Percentiles rank a stretch among this genome's conserved stretches.
Conservation (phyloP, 2,888 invertebrate species). For the Ophion slaviceki region DNA sequence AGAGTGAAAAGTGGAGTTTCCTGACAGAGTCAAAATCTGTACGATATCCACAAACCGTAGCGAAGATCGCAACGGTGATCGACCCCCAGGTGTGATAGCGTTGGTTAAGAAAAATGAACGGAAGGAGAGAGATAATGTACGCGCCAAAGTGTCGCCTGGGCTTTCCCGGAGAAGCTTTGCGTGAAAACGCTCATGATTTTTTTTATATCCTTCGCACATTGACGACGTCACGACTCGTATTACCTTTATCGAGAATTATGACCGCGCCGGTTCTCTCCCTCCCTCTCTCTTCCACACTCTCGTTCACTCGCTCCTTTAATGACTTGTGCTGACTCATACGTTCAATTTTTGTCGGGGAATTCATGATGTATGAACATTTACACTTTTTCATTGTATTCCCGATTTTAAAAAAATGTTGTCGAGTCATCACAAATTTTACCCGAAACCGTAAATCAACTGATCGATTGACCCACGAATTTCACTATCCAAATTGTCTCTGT, state of each 20-base stretch:
- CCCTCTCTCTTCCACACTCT: not conserved
- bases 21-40: too few species aligned
- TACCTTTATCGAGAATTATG: slow-evolving; percentile 22
- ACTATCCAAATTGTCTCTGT: not conserved
- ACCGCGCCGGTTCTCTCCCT: not conserved
- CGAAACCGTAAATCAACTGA: not conserved
- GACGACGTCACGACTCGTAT: slow-evolving; percentile 28
- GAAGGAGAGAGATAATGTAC: not conserved
- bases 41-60: slow-evolving; percentile 13
- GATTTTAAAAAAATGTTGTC: not conserved
- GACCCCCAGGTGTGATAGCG: slow-evolving; percentile 56
- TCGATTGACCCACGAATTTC: not conserved
- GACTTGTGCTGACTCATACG: slow-evolving; percentile 43
- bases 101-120: slow-evolving; percentile 26
- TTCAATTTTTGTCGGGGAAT: slow-evolving; percentile 8
- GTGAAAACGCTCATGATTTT: slow-evolving; percentile 4
- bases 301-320: slow-evolving; percentile 10
- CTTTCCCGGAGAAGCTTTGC: slow-evolving; percentile 3
- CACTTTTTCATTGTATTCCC: slow-evolving; percentile 1
- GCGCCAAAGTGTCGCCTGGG: slow-evolving; percentile 12
- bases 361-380: slow-evolving; percentile 1
- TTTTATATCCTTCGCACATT: slow-evolving; percentile 10
- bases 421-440: not conserved
- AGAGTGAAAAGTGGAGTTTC: too few species aligned
- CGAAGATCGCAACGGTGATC: slow-evolving; percentile 58